phyloP scores from a whole-genome alignment of 2,888 invertebrate species.

The Cacoxenus indagator region DNA sequence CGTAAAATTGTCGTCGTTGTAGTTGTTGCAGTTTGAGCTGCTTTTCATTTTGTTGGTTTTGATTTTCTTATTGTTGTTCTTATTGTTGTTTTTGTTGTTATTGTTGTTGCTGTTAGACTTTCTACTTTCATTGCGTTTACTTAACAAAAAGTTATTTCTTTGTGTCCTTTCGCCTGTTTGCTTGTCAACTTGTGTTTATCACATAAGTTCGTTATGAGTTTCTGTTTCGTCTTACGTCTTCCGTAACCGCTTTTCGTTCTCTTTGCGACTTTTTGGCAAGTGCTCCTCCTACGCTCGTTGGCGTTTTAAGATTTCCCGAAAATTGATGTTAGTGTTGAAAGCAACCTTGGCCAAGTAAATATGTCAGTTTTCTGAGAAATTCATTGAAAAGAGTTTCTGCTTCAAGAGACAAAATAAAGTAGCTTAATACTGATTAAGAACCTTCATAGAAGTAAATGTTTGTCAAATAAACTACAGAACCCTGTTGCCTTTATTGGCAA shows the following conservation, averaged over 20 bases:
- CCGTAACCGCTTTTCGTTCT: neutral
- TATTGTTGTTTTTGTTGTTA: conserved; percentile 3
- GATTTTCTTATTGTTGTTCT: neutral
- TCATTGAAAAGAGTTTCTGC: neutral
- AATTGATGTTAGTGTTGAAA: neutral
- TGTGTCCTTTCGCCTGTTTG: conserved; percentile 29
- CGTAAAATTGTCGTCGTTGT: neutral
- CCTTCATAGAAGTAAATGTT: no score
- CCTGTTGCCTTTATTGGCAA: no score
- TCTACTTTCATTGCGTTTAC: conserved; percentile 22
- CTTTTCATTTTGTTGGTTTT: conserved; percentile 20
- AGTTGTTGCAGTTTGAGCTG: no score
- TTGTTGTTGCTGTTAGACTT: conserved; percentile 5
- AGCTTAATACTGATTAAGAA: no score
- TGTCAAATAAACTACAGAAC: no score
- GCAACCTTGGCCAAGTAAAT: neutral
- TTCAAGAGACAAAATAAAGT: neutral
- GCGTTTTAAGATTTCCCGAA: neutral
- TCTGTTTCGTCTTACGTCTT: neutral
- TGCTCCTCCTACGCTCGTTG: neutral
- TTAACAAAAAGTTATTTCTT: conserved; percentile 25
- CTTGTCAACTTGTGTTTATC: conserved; percentile 22
- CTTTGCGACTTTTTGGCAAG: neutral
- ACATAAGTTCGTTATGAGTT: conserved; percentile 13
- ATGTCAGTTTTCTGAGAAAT: neutral